A percentile compares a stretch with the other conserved stretches of the same genome.
phyloP scores from a whole-genome alignment of 2,113 vertebrate species.

The Lethenteron reissneri region DNA sequence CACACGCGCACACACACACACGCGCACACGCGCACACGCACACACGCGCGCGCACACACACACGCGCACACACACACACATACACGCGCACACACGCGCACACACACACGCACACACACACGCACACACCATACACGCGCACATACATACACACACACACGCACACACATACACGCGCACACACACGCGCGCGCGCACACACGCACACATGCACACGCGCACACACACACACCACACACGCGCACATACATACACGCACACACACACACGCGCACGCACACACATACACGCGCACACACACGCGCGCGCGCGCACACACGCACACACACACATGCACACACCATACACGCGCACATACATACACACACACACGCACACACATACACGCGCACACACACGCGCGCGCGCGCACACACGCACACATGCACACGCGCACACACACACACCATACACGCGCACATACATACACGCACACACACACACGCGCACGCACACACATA shows the following conservation, averaged over 20 bases:
- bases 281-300: not conserved
- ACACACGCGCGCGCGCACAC: not conserved
- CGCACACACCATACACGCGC: not conserved
- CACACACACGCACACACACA: not conserved
- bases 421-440: not conserved
- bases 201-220: not conserved
- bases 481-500: not conserved
- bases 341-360: not conserved
- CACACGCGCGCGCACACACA: not conserved
- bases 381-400: not conserved
- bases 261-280: constrained; percentile 1
- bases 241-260: not conserved
- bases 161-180: not conserved
- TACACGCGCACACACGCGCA: not conserved
- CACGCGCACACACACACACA: not conserved
- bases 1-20: no score
- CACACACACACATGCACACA: not conserved
- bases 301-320: not conserved
- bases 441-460: not conserved
- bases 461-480: not conserved
- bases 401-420: not conserved
- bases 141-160: not conserved
- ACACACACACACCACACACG: not conserved
- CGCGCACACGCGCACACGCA: no score
- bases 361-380: not conserved